A percentile compares a stretch with the other conserved stretches of the same genome.
Evolutionary conservation across 2,797 vertebrate species (phyloP).

Genomic region (Sebastolobus altivelis): DNA sequence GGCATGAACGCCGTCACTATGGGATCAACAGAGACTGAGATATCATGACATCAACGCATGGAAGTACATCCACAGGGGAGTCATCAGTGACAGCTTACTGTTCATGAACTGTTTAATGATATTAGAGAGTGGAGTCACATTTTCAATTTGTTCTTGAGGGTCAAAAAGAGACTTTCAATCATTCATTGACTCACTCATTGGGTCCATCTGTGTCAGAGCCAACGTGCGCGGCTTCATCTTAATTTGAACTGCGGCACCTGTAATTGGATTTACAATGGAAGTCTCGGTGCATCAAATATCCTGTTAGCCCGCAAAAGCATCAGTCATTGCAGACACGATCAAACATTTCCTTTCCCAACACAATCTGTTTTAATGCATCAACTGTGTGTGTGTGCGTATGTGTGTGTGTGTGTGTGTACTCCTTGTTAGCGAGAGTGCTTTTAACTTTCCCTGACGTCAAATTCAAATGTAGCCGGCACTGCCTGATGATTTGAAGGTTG

Average conservation of each 20-base stretch:
- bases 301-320: neutral
- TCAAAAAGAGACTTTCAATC: neutral
- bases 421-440: constrained; percentile 26
- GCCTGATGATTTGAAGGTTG: constrained; percentile 1
- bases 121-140: neutral
- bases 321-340: neutral
- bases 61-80: neutral
- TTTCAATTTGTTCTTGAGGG: neutral
- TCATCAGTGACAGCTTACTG: neutral
- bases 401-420: neutral
- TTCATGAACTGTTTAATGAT: neutral
- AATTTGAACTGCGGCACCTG: neutral
- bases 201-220: neutral
- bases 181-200: neutral
- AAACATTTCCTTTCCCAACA: neutral
- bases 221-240: neutral
- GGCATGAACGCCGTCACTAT: neutral
- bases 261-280: neutral
- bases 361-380: neutral
- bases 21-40: neutral
- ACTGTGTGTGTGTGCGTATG: neutral
- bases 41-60: neutral
- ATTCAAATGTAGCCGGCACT: neutral
- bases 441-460: constrained; percentile 40
- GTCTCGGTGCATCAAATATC: neutral